Evolutionary conservation across 2,113 vertebrate genomes (phyloP).

Genomic region (Vulpes ferrilata): DNA sequence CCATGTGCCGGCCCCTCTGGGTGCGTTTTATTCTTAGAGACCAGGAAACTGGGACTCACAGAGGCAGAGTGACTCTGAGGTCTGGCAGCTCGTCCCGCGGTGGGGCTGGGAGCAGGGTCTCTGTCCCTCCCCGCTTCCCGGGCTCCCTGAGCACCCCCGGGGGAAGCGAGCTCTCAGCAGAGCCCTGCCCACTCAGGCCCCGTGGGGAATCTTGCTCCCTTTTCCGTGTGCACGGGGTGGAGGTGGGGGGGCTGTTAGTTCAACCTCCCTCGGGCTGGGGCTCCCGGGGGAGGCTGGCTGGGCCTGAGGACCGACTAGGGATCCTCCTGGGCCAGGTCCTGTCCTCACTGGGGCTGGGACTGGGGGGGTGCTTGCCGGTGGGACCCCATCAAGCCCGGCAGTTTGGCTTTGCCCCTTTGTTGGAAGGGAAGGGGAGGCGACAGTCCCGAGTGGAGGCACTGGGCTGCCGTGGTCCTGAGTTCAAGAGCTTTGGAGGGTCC

Average conservation of each 20-base stretch:
- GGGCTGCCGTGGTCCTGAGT: not conserved
- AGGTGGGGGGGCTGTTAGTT: not conserved
- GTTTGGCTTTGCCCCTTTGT: not conserved
- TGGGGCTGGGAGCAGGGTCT: not conserved
- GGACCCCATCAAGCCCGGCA: not conserved
- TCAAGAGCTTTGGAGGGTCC: not conserved
- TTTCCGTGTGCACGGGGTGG: not conserved
- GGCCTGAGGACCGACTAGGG: not conserved
- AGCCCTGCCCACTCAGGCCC: not conserved
- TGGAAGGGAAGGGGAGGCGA: not conserved
- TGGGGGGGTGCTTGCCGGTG: too few relatives aligned
- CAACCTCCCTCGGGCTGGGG: not conserved
- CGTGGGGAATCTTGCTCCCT: not conserved
- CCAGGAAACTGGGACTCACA: not conserved
- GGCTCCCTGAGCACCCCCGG: not conserved
- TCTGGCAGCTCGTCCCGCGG: not conserved
- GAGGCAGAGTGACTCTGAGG: not conserved
- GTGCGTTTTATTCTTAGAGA: not conserved
- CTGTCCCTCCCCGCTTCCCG: not conserved
- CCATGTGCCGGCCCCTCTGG: rapidly evolving
- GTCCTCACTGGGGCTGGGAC: not conserved
- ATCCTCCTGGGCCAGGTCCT: not conserved
- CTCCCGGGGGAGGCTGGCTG: not conserved
- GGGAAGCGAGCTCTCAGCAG: not conserved
- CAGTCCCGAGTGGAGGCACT: not conserved